Percentiles rank a stretch among this genome's conserved stretches.
These are phyloP conservation scores for Drosophila lowei DNA, from an alignment of 1,140 invertebrate species.

Conservation along the genomic window DNA sequence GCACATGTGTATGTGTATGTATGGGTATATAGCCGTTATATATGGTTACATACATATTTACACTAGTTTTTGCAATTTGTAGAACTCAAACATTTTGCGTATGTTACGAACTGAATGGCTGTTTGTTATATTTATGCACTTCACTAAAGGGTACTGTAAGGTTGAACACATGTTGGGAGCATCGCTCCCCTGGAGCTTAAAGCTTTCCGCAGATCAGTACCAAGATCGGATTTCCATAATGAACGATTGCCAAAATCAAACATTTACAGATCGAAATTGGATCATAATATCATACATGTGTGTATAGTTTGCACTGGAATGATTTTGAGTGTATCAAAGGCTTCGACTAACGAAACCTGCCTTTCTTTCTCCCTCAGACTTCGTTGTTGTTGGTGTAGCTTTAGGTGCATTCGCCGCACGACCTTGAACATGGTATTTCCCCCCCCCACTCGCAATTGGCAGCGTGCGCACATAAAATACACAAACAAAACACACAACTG, in stretches of 20 bases:
- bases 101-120: conserved; percentile 49
- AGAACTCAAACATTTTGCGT: conserved; percentile 71
- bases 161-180: too few species aligned
- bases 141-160: too few species aligned
- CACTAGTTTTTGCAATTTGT: conserved; percentile 66
- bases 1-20: conserved; percentile 13
- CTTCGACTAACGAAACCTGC: background rate
- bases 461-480: conserved; percentile 68
- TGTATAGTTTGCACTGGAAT: too few species aligned
- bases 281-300: too few species aligned
- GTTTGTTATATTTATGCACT: conserved; percentile 31
- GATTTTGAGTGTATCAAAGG: too few species aligned
- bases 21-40: background rate
- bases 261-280: too few species aligned
- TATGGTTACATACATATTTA: conserved; percentile 10
- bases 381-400: conserved; percentile 27
- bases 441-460: conserved; percentile 61
- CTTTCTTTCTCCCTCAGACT: background rate
- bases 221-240: too few species aligned
- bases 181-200: too few species aligned
- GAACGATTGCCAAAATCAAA: too few species aligned
- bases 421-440: conserved; percentile 60
- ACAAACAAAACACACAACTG: conserved; percentile 11
- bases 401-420: conserved; percentile 71
- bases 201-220: too few species aligned